These are phyloP conservation scores for Catagonus wagneri DNA, from an alignment of 2,113 vertebrate species.

Conservation along the genomic window DNA sequence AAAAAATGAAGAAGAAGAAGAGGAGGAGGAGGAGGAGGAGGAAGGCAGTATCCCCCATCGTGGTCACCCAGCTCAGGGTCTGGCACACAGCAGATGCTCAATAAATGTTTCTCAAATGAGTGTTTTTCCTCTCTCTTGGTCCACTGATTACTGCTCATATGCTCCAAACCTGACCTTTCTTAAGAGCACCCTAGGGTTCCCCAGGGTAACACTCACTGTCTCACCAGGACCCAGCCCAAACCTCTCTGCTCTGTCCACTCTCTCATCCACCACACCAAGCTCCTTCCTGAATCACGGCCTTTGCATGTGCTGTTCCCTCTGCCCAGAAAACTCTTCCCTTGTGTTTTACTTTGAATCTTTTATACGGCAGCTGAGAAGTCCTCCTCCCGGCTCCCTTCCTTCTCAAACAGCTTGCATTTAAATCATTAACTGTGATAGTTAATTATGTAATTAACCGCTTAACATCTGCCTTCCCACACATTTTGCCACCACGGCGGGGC, in stretches of 20 bases:
- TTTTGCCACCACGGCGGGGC: not conserved
- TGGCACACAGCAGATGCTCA: not conserved
- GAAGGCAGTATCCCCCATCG: not conserved
- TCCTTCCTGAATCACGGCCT: not conserved
- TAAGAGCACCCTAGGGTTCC: not conserved
- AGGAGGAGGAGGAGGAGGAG: too few relatives aligned
- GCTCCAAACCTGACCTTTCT: not conserved
- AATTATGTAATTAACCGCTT: not conserved
- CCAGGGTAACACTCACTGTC: not conserved
- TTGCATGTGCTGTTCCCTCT: not conserved
- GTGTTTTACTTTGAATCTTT: not conserved
- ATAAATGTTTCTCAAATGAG: not conserved
- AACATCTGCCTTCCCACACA: not conserved
- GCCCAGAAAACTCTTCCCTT: not conserved
- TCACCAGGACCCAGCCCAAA: not conserved
- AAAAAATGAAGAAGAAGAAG: too few relatives aligned
- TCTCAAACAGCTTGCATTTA: not conserved
- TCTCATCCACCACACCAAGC: not conserved
- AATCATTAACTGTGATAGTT: not conserved
- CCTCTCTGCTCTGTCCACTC: not conserved
- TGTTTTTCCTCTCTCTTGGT: not conserved
- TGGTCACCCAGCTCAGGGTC: not conserved
- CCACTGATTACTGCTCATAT: not conserved
- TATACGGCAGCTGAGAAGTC: not conserved
- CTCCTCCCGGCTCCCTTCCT: not conserved